Evolutionary conservation across 2,888 invertebrate genomes (phyloP), one percentile per base, ranked within the genome.

Genomic region (Pterostichus madidus): DNA sequence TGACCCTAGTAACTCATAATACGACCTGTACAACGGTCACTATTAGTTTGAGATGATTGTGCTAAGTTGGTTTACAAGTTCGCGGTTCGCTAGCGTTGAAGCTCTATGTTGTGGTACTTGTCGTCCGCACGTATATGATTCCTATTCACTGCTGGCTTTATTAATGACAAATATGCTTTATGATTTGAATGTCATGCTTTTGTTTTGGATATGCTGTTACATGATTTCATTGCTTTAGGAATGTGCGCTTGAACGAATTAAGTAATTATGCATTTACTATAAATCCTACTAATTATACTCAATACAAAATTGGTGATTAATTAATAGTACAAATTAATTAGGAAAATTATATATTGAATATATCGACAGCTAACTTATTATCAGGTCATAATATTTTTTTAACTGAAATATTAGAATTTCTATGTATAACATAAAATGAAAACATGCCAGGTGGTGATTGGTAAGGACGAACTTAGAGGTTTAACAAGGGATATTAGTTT

Each of bases 41-140:
- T 77, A 77, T 77, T 77, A 77, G 53, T 56, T n/a, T 39, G 75
- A 46, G 52, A 52, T 75, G 76, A 53, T 77, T 77, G 76, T 77
- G 76, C 56, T 76, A 76, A 76, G 76, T 76, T 76, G 76, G n/a
- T 76, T 49, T 76, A 76, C 76, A 77, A 77, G 76, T 77, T 77
- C 76, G 53, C 53, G 76, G 52, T 75, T 49, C n/a, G 52, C 52
- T 52, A 10, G 32, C 53, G 31, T n/a, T 68, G 68, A 3, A 31
- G 15, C 17, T 10, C 46, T 24, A 7, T 46, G 32, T 52, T 49
- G 15, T 53, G 76, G 76, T 35, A 13, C 35, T 77, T 56, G 76
- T 77, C 76, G 71, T 44, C 35, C 31, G 76, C 76, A 71, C 44
- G 44, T 49, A 8, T 44, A 44, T 71, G 49, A 71, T 71, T 59